phyloP scores from a whole-genome alignment of 2,113 vertebrate genomes.

The Fregetta grallaria region DNA sequence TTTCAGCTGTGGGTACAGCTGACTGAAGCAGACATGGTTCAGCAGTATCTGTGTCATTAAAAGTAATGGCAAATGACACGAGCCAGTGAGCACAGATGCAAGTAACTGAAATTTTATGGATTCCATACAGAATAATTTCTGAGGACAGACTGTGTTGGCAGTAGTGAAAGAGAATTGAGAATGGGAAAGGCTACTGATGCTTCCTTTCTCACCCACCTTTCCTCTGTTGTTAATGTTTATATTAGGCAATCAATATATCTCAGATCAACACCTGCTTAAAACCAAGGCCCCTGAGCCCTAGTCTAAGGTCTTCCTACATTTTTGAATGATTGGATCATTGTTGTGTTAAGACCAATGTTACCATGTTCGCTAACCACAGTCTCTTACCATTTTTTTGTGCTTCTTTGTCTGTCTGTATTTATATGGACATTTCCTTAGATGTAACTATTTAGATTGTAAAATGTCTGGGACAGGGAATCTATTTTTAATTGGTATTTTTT shows the following conservation, averaged over 20 bases:
- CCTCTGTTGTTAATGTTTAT: background rate
- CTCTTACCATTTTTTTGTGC: background rate
- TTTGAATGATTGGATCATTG: background rate
- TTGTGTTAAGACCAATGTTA: background rate
- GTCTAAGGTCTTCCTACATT: background rate
- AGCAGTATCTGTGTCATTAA: background rate
- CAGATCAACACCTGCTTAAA: background rate
- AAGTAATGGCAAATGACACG: background rate
- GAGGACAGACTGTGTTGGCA: background rate
- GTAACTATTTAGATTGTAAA: background rate
- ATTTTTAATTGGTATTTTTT: background rate
- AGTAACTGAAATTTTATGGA: background rate
- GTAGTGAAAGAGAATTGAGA: background rate
- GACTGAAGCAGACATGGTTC: background rate
- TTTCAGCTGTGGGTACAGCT: background rate
- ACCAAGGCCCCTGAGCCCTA: background rate
- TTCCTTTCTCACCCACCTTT: background rate
- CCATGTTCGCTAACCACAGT: background rate
- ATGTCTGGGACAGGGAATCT: background rate
- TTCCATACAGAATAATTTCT: background rate
- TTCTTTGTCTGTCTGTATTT: background rate
- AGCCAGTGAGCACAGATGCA: conserved; percentile 5
- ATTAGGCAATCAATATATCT: background rate
- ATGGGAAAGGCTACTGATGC: background rate
- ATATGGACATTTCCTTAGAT: background rate